Evolutionary conservation across 2,888 invertebrate genomes (phyloP).

Genomic region (Tetramorium bicarinatum): DNA sequence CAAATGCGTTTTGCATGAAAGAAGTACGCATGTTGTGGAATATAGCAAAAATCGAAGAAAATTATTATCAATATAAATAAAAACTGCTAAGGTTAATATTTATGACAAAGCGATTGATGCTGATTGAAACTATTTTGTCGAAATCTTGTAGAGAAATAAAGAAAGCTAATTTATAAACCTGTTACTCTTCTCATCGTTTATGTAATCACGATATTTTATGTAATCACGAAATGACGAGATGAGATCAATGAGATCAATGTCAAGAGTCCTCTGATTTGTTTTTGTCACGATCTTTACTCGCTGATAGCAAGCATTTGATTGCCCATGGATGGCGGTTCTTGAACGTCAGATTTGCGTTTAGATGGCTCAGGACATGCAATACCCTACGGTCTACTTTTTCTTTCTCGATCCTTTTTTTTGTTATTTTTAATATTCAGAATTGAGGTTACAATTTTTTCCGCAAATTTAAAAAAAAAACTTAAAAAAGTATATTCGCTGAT

Average conservation of each 20-base stretch:
- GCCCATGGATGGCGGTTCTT: slow-evolving; percentile 76
- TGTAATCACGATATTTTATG: not conserved
- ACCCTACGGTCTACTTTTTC: slow-evolving; percentile 49
- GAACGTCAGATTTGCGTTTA: slow-evolving; percentile 77
- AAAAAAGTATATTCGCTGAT: slow-evolving; percentile 1
- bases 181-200: not conserved
- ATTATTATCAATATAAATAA: not conserved
- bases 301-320: slow-evolving; percentile 77
- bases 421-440: slow-evolving; percentile 40
- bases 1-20: not conserved
- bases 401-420: not conserved
- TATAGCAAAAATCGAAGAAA: not conserved
- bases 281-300: slow-evolving; percentile 55
- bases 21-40: too few species aligned
- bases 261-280: slow-evolving; percentile 66
- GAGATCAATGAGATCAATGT: slow-evolving; percentile 68
- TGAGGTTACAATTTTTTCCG: slow-evolving; percentile 20
- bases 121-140: not conserved
- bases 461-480: not conserved
- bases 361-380: slow-evolving; percentile 72
- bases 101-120: not conserved
- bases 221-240: slow-evolving; percentile 57
- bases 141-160: not conserved
- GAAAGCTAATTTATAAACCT: not conserved
- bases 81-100: not conserved